Conservation (phyloP, 2,888 invertebrate genomes). For the Drosophila algonquin region DNA sequence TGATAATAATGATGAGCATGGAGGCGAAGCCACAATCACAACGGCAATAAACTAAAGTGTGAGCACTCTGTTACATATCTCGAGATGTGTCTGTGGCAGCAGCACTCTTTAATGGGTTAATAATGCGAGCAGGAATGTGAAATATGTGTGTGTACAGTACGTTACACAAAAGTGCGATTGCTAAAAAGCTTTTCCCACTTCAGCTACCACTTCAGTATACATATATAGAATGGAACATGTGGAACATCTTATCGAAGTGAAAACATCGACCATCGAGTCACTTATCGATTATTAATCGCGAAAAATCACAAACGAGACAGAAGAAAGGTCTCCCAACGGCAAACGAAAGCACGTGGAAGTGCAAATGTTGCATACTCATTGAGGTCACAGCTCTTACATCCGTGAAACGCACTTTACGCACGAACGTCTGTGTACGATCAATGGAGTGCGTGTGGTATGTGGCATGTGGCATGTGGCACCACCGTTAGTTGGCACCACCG, state of each 20-base stretch:
- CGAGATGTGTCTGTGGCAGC: background rate
- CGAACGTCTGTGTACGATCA: background rate
- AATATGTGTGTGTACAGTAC: background rate
- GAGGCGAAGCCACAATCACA: background rate
- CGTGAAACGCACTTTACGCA: background rate
- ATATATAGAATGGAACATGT: no score
- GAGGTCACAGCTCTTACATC: background rate
- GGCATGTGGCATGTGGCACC: background rate
- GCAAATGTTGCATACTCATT: no score
- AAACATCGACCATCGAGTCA: no score
- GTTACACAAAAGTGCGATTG: background rate
- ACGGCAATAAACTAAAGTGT: slow-evolving; percentile 31
- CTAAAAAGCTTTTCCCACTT: no score
- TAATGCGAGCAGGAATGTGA: slow-evolving; percentile 50
- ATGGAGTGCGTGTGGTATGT: background rate
- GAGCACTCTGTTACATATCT: slow-evolving; percentile 30
- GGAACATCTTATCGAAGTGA: no score
- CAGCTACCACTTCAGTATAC: no score
- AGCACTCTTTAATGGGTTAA: slow-evolving; percentile 58
- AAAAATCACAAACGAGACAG: no score
- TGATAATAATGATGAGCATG: slow-evolving; percentile 2
- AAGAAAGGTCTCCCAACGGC: no score
- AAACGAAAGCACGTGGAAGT: no score
- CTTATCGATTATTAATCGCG: no score
- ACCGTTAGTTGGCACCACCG: slow-evolving; percentile 20